A percentile compares a stretch with the other conserved stretches of the same genome.
These are phyloP conservation scores for Anguilla marmorata DNA, from an alignment of 2,797 vertebrate species.

Conservation along the genomic window DNA sequence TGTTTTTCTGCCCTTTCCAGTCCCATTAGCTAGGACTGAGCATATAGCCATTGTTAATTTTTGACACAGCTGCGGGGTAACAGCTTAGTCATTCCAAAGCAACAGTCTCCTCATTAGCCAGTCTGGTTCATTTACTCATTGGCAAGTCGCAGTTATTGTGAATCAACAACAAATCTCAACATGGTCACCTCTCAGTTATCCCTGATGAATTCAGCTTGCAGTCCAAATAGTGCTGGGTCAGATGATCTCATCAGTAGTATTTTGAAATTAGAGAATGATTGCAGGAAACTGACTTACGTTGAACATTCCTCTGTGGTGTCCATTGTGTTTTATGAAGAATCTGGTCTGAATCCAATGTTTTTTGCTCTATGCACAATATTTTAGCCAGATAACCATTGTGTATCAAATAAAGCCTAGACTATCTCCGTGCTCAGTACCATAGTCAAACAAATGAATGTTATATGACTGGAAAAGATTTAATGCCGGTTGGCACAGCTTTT, in stretches of 20 bases:
- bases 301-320: slow-evolving; percentile 37
- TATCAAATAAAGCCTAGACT: not conserved
- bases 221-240: not conserved
- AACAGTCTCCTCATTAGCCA: not conserved
- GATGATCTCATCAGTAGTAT: no score
- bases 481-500: not conserved
- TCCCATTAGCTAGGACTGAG: not conserved
- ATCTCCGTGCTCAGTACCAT: not conserved
- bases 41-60: not conserved
- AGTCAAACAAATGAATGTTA: not conserved
- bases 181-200: not conserved
- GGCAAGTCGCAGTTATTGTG: not conserved
- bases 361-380: not conserved
- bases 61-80: not conserved
- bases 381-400: not conserved
- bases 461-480: not conserved
- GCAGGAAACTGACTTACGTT: not conserved
- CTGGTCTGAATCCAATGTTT: not conserved
- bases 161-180: not conserved
- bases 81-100: not conserved
- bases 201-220: not conserved
- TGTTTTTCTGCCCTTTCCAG: not conserved
- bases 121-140: not conserved
- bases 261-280: no score
- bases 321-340: not conserved